phyloP scores from a whole-genome alignment of 2,888 invertebrate species.

The Anthrax anthrax region DNA sequence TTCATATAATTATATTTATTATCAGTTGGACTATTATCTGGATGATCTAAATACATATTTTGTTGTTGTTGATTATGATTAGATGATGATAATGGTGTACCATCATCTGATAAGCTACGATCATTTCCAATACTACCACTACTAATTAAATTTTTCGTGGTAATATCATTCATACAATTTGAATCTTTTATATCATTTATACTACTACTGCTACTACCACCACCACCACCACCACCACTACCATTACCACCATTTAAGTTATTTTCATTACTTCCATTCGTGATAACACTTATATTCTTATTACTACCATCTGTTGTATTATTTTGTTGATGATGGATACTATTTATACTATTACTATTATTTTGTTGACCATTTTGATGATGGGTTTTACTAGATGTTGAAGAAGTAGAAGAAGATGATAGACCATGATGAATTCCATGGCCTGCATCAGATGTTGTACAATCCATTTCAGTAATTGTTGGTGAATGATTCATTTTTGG shows the following conservation, averaged over 20 bases:
- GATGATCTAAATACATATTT: background rate
- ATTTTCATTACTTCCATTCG: no score
- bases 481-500: slow-evolving; percentile 10
- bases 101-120: background rate
- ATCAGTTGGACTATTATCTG: slow-evolving; percentile 1
- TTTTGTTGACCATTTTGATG: background rate
- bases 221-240: no score
- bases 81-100: background rate
- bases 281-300: no score
- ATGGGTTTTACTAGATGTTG: background rate
- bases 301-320: no score
- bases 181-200: slow-evolving; percentile 3
- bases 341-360: background rate
- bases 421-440: background rate
- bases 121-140: background rate
- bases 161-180: background rate
- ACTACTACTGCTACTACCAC: background rate
- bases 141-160: background rate
- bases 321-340: background rate
- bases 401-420: no score
- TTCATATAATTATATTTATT: background rate
- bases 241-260: no score
- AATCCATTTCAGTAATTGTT: slow-evolving; percentile 7
- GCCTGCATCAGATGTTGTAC: background rate
- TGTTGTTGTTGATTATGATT: slow-evolving; percentile 1